Evolutionary conservation across 2,888 invertebrate genomes (phyloP), one percentile per base, ranked within the genome.

Genomic region (Crematogaster levior): DNA sequence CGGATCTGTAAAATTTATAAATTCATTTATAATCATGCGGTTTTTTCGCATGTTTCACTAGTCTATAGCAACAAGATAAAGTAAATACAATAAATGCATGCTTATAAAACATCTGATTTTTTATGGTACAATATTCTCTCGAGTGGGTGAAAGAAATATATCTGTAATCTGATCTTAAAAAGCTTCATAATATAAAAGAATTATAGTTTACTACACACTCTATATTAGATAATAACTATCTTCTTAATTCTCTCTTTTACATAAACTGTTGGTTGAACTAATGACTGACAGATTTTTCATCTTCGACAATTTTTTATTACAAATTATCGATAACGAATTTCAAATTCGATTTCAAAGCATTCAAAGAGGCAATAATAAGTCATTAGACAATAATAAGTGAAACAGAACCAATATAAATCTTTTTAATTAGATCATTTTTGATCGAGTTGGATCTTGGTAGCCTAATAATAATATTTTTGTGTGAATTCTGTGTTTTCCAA

Each of bases 1-100:
- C 82, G 12, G 18, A 66, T 48, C 27, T 60, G 27, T 53, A 63
- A 56, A 27, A 18, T 73, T 75, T 27, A 30, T n/a, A 21, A 34
- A 46, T 34, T 3, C 5, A 24, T 61, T 43, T 65, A 43, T 9
- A 27, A 43, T 12, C 12, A n/a, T n/a, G 40, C 15, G 24, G 1
- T 21, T 21, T 21, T 24, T 12, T 18, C 15, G 2, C 30, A 48
- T 7, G 2, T 48, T 53, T 53, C 24, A 24, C 24, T 15, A 34
- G 51, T 4, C 30, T 10, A 30, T n/a, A 0, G 27, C 30, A 30
- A 1, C 12, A 10, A 51, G 10, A 15, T 43, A 10, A 43, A 27
- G 9, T 65, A 24, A 27, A 65, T 43, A 3, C 24, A 24, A 18
- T 18, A 24, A 40, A 24, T 43, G 5, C 7, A 40, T 18, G 34